Base-by-base conservation (phyloP, 2,797 vertebrate genomes). In the Micropoecilia bifurca region DNA sequence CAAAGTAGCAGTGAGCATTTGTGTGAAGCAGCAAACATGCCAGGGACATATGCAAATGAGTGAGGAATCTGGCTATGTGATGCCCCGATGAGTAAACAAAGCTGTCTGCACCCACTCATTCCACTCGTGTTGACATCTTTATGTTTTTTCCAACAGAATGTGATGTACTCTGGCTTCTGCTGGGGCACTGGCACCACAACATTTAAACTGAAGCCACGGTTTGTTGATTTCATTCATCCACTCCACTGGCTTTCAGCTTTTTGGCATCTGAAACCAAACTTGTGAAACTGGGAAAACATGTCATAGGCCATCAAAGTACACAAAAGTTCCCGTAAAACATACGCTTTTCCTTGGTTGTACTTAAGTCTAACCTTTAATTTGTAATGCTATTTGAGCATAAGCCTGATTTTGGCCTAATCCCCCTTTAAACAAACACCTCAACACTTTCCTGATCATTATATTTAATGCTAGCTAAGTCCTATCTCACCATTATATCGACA, bases 11-110 rank as follows among this genome's bases (percentile, higher is more conserved):
- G 74, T 46, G 41, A 80, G 80, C 43, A 76, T 84, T 83, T 76
- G 76, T 74, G 84, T 71, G 48, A 71, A 73, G 69, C 71, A 75
- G 16, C 28, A 81, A 79, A 82, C 74, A 85, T 85, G 84, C 77
- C 84, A 81, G 80, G 76, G 85, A 88, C 73, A 77, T 78, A 92
- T 93, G 89, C 88, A 93, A 92, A 93, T 92, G 74, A 88, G 76
- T 68, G 14, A 79, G 50, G 46, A 87, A 78, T 83, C 79, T 83
- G 61, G 80, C 77, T 81, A 86, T 88, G 83, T 80, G 83, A 90
- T 88, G 75, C 55, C 71, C 77, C 81, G 74, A 80, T 82, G 87
- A 89, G 88, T 84, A 90, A 92, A 93, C 85, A 90, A 90, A 85
- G 79, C 80, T 63, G 86, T 83, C 74, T 85, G 79, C 73, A 36